Evolutionary conservation across 1,140 invertebrate species (phyloP), one percentile per base, ranked within the genome.

Genomic region (Cephus cinctus): DNA sequence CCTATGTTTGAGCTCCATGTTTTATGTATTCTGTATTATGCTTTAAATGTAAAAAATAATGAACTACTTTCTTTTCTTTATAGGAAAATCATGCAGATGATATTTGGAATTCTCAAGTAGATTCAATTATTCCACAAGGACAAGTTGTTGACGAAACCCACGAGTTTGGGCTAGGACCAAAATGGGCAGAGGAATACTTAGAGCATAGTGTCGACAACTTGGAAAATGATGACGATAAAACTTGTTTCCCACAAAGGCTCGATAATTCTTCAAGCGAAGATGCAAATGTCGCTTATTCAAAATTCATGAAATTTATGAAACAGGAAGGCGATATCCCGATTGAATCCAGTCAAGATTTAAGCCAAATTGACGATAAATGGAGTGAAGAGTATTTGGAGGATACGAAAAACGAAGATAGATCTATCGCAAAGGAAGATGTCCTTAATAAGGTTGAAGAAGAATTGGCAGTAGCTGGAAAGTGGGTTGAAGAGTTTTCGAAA

Each of bases 301-400:
- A 91, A 78, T 92, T 92, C 67, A 89, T 92, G 84, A 87, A 86
- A 69, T 93, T 92, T 73, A 90, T 93, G 82, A 83, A 86, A 60
- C 83, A 86, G 74, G 83, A 91, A 52, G 83, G 83, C 61, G 84
- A 87, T 56, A 63, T 68, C 76, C 41, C 77, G 58, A 47, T 73
- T 80, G 50, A 80, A 77, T 54, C 63, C 61, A 44, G 60, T 67
- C 36, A 76, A 63, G 40, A 43, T 61, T n/a, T 59, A 68, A 78
- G 53, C 58, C 75, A 15, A 62, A 73, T 25, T 50, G 65, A 63
- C 19, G 53, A 69, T 21, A 69, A 78, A 34, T 86, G 83, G 83
- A 40, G 14, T 32, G 50, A 64, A 22, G 52, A 68, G 44, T 70
- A 66, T 45, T 9, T 14, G 4, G 45, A 31, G 1, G 54, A 71